Percentiles rank a stretch among this genome's conserved stretches.
phyloP scores from a whole-genome alignment of 2,888 invertebrate genomes.

The Endotricha flammealis region DNA sequence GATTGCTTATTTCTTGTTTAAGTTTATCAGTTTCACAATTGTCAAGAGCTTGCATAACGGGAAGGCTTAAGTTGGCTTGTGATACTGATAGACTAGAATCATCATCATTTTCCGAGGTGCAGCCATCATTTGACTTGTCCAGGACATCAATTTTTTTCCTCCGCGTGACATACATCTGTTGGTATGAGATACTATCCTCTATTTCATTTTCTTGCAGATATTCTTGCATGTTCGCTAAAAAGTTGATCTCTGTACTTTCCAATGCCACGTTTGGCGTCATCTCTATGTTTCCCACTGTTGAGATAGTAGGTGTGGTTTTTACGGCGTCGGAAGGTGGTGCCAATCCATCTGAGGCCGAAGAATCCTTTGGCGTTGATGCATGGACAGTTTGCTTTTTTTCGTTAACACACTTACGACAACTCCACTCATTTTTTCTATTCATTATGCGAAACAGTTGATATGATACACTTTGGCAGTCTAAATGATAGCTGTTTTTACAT shows the following conservation, averaged over 20 bases:
- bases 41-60: not conserved
- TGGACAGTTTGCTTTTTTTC: conserved; percentile 1
- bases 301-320: not conserved
- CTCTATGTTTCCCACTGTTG: no score
- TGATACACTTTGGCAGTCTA: conserved; percentile 2
- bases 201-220: not conserved
- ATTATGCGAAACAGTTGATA: conserved; percentile 1
- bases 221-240: not conserved
- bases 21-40: conserved; percentile 2
- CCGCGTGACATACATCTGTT: not conserved
- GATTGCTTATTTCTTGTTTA: conserved; percentile 1
- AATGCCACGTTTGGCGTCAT: no score
- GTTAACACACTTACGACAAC: not conserved
- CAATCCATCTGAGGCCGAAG: not conserved
- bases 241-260: not conserved
- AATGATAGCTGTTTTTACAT: not conserved
- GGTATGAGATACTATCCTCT: not conserved
- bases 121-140: not conserved
- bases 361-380: not conserved
- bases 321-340: not conserved
- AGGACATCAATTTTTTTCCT: not conserved
- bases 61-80: conserved; percentile 4
- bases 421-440: not conserved
- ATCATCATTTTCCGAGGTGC: not conserved
- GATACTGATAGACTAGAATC: not conserved